phyloP scores from a whole-genome alignment of 2,888 invertebrate genomes.

The Parnassius orleans region DNA sequence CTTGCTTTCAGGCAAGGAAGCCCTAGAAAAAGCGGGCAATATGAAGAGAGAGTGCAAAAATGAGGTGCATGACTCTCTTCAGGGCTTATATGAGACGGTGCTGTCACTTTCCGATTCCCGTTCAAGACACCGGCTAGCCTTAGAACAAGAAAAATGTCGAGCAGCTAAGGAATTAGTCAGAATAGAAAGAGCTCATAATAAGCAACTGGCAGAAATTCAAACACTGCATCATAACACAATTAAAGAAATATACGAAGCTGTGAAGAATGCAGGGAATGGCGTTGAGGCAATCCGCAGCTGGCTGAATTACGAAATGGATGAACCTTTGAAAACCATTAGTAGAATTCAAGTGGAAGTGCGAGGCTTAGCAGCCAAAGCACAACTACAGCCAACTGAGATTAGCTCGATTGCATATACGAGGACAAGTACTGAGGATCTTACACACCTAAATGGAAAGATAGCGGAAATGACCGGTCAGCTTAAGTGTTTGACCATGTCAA shows the following conservation, averaged over 20 bases:
- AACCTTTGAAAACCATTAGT: neutral
- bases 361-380: neutral
- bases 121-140: neutral
- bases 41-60: too few relatives aligned
- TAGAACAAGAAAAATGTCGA: neutral
- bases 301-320: slow-evolving; percentile 3
- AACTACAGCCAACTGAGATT: too few relatives aligned
- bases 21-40: too few relatives aligned
- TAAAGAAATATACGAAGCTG: neutral
- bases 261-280: too few relatives aligned
- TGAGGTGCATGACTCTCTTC: neutral
- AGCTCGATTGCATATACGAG: too few relatives aligned
- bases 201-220: neutral
- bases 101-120: neutral
- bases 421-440: too few relatives aligned
- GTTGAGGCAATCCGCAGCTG: neutral
- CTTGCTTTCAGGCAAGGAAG: too few relatives aligned
- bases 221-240: neutral
- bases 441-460: too few relatives aligned
- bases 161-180: neutral
- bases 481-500: too few relatives aligned
- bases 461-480: too few relatives aligned
- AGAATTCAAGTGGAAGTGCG: neutral
- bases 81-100: neutral
- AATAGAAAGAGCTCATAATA: neutral